A percentile compares a stretch with the other conserved stretches of the same genome.
phyloP scores from a whole-genome alignment of 2,797 vertebrate genomes.

The Pelochelys cantorii region DNA sequence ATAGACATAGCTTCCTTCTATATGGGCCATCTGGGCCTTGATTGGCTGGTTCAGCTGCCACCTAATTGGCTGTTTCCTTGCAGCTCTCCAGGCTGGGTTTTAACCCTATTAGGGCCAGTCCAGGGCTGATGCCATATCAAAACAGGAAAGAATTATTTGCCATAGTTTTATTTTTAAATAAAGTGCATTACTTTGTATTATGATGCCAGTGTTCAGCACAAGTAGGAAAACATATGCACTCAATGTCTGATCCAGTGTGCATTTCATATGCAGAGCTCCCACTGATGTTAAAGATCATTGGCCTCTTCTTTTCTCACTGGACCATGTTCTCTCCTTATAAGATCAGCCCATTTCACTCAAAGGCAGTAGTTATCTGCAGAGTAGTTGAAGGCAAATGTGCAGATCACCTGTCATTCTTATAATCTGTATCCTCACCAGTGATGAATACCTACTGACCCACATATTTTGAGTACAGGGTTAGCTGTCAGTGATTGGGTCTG shows the following conservation, averaged over 20 bases:
- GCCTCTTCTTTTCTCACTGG: conserved; percentile 9
- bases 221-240: conserved; percentile 42
- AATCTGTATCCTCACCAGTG: conserved; percentile 5
- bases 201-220: conserved; percentile 23
- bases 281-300: not conserved
- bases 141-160: conserved; percentile 35
- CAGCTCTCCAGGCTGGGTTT: too few relatives aligned
- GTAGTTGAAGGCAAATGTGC: not conserved
- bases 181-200: conserved; percentile 48
- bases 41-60: too few relatives aligned
- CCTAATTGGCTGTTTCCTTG: too few relatives aligned
- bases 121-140: too few relatives aligned
- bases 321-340: not conserved
- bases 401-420: conserved; percentile 11
- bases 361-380: conserved; percentile 15
- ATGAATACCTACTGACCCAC: not conserved
- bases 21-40: too few relatives aligned
- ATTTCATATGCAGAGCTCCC: not conserved
- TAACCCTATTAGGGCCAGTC: too few relatives aligned
- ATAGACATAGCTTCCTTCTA: too few relatives aligned
- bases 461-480: conserved; percentile 9
- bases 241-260: not conserved
- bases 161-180: conserved; percentile 27
- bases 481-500: not conserved
- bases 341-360: not conserved